A percentile compares a stretch with the other conserved stretches of the same genome.
These are phyloP conservation scores for Dipodomys stephensi DNA, from an alignment of 2,113 vertebrate species.

Conservation along the genomic window DNA sequence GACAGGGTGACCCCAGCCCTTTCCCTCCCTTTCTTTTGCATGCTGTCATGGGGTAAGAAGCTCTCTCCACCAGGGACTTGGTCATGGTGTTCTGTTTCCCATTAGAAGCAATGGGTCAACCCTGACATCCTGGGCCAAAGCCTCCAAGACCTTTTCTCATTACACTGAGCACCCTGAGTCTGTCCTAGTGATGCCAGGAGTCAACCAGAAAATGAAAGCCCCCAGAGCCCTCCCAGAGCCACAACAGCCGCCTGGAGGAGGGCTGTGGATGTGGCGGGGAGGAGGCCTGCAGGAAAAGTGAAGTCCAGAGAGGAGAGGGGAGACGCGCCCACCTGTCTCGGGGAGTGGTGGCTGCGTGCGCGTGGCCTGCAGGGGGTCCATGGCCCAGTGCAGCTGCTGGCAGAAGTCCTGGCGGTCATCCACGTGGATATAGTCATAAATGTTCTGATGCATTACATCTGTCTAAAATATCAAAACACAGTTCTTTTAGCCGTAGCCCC, in stretches of 20 bases:
- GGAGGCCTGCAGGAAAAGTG: not conserved
- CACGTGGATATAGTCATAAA: slow-evolving; percentile 98
- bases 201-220: fast-evolving
- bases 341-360: slow-evolving; percentile 86
- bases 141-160: not conserved
- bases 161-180: too few species aligned
- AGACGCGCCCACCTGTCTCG: slow-evolving; percentile 88
- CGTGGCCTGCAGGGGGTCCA: slow-evolving; percentile 92
- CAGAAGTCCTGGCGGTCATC: slow-evolving; percentile 98
- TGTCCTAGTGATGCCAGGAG: not conserved
- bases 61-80: not conserved
- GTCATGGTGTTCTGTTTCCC: not conserved
- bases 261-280: too few species aligned
- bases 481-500: not conserved
- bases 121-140: not conserved
- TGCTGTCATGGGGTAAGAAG: too few species aligned
- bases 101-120: too few species aligned
- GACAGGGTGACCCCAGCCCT: not conserved
- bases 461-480: slow-evolving; percentile 88
- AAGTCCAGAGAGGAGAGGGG: not conserved
- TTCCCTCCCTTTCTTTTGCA: not conserved
- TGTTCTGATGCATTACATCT: slow-evolving; percentile 98
- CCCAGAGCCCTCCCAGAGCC: too few species aligned
- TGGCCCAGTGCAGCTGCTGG: slow-evolving; percentile 97
- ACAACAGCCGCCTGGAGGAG: not conserved